Percentiles rank a stretch among this genome's conserved stretches.
Conservation (phyloP, 2,797 vertebrate genomes). For the Heterohyrax brucei region DNA sequence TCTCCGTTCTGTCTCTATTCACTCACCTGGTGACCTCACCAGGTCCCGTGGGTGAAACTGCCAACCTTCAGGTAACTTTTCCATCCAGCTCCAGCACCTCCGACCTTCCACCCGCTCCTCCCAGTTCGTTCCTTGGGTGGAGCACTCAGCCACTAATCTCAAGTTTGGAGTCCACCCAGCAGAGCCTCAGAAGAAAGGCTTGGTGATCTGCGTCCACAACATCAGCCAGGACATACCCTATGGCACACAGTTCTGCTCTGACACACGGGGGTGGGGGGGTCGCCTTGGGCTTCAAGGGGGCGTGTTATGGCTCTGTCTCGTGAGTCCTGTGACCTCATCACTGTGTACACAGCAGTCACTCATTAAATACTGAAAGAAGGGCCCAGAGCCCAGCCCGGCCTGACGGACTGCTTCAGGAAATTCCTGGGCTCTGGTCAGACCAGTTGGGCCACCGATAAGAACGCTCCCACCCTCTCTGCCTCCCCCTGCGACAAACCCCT, state of each 20-base stretch:
- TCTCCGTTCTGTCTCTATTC: not conserved
- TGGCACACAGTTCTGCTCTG: not conserved
- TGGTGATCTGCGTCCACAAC: too few species aligned
- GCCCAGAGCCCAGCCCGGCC: not conserved
- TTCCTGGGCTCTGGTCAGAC: conserved; percentile 49
- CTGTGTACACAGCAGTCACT: not conserved
- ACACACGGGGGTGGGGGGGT: not conserved
- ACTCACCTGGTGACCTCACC: not conserved
- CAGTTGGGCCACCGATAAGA: not conserved
- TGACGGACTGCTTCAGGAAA: not conserved
- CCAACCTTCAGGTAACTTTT: not conserved
- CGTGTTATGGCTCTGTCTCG: not conserved
- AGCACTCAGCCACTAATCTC: too few species aligned
- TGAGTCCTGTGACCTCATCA: too few species aligned
- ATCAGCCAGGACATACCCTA: too few species aligned
- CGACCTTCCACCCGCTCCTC: not conserved
- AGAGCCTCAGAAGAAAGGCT: too few species aligned
- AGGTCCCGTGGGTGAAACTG: not conserved
- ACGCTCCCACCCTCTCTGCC: not conserved
- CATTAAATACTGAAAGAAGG: not conserved
- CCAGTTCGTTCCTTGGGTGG: not conserved
- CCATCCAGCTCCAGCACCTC: not conserved
- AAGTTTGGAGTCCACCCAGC: too few species aligned
- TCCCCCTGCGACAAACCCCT: not conserved
- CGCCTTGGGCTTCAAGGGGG: not conserved